Evolutionary conservation across 1,140 invertebrate species (phyloP).

Genomic region (Solenopsis invicta): DNA sequence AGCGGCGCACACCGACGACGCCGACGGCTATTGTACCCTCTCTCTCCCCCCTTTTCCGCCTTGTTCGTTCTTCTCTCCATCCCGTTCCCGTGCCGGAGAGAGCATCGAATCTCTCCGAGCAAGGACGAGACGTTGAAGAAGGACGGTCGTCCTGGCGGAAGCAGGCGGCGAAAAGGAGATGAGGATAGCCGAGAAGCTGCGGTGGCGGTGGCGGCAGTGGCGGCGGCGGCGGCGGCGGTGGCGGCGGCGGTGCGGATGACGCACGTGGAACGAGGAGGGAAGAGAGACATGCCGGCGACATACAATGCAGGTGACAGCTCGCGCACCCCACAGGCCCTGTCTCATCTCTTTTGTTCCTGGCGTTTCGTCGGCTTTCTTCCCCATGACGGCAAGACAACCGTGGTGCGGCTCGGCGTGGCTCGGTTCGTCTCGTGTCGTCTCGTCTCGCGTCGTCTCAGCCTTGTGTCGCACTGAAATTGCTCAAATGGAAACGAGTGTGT

Average conservation of each 20-base stretch:
- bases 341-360: slow-evolving; percentile 75
- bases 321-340: slow-evolving; percentile 75
- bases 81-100: slow-evolving; percentile 22
- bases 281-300: slow-evolving; percentile 66
- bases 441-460: slow-evolving; percentile 64
- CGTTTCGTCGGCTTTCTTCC: slow-evolving; percentile 78
- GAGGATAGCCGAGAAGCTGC: slow-evolving; percentile 41
- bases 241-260: slow-evolving; percentile 1
- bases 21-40: slow-evolving; percentile 83
- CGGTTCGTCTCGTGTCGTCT: slow-evolving; percentile 47
- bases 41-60: background rate
- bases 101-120: slow-evolving; percentile 63
- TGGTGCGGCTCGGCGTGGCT: slow-evolving; percentile 62
- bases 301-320: slow-evolving; percentile 84
- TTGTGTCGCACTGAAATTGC: slow-evolving; percentile 80
- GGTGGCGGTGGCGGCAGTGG: background rate
- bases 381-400: slow-evolving; percentile 75
- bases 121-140: slow-evolving; percentile 37
- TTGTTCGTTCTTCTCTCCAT: background rate
- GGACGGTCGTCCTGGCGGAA: slow-evolving; percentile 25
- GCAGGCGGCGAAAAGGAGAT: slow-evolving; percentile 30
- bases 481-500: slow-evolving; percentile 81
- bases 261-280: slow-evolving; percentile 11
- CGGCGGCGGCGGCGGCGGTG: slow-evolving; percentile 1
- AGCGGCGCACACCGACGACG: slow-evolving; percentile 65